These are phyloP conservation scores for Gymnoscopelus microlampas DNA, from an alignment of 2,797 vertebrate genomes.

Conservation along the genomic window DNA sequence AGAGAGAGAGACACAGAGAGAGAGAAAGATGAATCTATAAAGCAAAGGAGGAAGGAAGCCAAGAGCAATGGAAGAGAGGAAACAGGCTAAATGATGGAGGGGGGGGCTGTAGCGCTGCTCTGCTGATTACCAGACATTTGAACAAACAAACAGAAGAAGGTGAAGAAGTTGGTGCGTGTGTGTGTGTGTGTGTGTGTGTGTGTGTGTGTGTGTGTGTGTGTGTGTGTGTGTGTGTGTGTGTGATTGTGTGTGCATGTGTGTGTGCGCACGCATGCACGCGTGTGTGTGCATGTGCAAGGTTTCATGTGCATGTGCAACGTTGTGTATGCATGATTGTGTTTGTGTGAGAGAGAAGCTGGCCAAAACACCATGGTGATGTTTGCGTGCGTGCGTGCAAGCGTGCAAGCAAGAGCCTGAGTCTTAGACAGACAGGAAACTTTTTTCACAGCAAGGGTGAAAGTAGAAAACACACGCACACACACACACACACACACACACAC, in stretches of 20 bases:
- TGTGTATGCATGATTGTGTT: no score
- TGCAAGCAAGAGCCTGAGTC: slow-evolving; percentile 12
- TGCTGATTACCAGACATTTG: slow-evolving; percentile 49
- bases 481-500: slow-evolving; percentile 28
- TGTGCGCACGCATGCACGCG: background rate
- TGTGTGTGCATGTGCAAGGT: background rate
- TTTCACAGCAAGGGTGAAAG: background rate
- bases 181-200: slow-evolving; percentile 16
- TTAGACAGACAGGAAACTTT: slow-evolving; percentile 26
- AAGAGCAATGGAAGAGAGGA: background rate
- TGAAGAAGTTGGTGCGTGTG: slow-evolving; percentile 3
- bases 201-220: slow-evolving; percentile 10
- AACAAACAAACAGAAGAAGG: slow-evolving; percentile 59
- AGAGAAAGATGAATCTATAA: background rate
- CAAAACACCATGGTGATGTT: background rate
- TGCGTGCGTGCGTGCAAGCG: background rate
- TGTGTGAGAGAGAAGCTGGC: no score
- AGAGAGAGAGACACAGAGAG: background rate
- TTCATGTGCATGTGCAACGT: background rate
- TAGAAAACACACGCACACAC: background rate
- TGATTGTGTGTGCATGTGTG: slow-evolving; percentile 15
- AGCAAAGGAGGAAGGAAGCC: background rate
- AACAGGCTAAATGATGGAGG: background rate
- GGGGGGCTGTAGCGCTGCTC: slow-evolving; percentile 15
- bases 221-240: slow-evolving; percentile 14